Evolutionary conservation across 2,888 invertebrate species (phyloP), one percentile per base, ranked within the genome.

Genomic region (Chymomyza amoena): DNA sequence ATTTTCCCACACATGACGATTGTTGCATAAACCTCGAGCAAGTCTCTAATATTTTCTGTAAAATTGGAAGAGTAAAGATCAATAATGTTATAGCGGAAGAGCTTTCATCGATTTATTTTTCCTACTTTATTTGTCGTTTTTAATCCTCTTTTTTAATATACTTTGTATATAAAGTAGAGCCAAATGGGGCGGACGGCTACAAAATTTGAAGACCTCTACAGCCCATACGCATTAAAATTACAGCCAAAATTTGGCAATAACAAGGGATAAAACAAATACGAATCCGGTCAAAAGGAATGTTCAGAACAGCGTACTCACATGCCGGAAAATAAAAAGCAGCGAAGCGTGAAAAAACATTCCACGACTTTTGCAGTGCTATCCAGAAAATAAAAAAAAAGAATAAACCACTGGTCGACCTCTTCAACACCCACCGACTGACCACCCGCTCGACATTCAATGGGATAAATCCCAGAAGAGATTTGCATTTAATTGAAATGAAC

Each of bases 401-500:
- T 7, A 32, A 32, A 32, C 66, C 13, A 15, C 18, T 6, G 20
- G 66, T 25, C 50, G 10, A 50, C n/a, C 50, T 18, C 32, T 32
- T 16, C 64, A 25, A n/a, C 7, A 25, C 57, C 28, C 18, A 57
- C 57, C 13, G 25, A 20, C 15, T 20, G 20, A 57, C 15, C 57
- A 20, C 4, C 57, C 25, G 57, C 28, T 20, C 68, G 52, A 60
- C 71, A 68, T 80, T 77, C 75, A 73, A 76, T 79, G 81, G 66
- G 66, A 39, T 84, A 77, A 69, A 72, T 74, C 73, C 73, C 77
- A 64, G 72, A 64, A 68, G 80, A 85, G 87, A 84, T 84, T 84
- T 84, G 85, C 83, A 84, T 84, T 84, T 84, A 84, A 84, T 84
- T 84, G 83, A 84, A 84, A 84, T 85, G 87, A 84, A 87, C 76